Conservation (phyloP, 2,113 vertebrate species). For the Hippocampus zosterae region DNA sequence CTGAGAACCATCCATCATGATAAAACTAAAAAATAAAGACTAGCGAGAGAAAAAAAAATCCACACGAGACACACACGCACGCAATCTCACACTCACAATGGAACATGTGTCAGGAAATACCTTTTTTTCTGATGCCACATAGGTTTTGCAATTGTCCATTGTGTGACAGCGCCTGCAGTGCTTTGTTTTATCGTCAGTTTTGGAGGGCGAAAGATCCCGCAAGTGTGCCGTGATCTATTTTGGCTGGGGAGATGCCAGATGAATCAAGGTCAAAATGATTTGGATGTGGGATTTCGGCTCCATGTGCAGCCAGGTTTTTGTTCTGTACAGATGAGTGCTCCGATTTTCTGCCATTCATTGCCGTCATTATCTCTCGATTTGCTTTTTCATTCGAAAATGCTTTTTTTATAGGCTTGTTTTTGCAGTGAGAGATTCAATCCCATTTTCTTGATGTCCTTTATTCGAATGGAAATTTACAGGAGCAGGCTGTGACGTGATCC, state of each 20-base stretch:
- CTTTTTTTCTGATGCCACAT: neutral
- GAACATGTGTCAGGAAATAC: neutral
- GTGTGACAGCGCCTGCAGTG: neutral
- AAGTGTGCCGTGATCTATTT: neutral
- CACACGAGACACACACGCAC: neutral
- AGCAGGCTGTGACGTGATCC: no score
- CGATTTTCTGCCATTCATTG: neutral
- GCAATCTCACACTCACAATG: neutral
- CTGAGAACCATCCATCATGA: neutral
- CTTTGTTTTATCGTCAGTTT: conserved; percentile 21
- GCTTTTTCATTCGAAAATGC: neutral
- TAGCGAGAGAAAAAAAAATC: neutral
- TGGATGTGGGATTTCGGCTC: neutral
- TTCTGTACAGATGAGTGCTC: neutral
- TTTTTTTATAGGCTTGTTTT: neutral
- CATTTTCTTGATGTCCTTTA: no score
- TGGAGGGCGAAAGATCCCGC: conserved; percentile 13
- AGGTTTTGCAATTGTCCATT: neutral
- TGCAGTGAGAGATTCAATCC: no score
- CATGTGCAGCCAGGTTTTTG: neutral
- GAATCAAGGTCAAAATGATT: conserved; percentile 18
- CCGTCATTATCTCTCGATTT: neutral
- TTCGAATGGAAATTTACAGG: no score
- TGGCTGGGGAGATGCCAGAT: conserved; percentile 14
- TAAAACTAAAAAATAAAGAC: neutral